Evolutionary conservation across 2,797 vertebrate species (phyloP).

Genomic region (Myoxocephalus aenaeus): DNA sequence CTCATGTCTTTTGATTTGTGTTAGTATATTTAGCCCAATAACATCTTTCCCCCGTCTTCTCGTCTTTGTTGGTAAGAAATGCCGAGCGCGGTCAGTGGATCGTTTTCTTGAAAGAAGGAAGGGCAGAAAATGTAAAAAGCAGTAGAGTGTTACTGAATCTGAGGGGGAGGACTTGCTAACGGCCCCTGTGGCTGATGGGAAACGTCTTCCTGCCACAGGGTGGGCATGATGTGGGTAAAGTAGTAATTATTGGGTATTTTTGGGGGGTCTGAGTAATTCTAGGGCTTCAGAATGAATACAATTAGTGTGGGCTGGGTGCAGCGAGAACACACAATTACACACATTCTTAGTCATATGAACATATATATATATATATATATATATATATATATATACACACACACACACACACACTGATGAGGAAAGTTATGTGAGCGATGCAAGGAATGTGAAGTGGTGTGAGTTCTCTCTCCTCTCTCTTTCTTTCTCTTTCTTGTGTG

Average conservation of each 20-base stretch:
- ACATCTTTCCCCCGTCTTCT: neutral
- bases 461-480: conserved; percentile 54
- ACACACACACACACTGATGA: conserved; percentile 34
- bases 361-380: neutral
- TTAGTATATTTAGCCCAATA: neutral
- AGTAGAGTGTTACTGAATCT: neutral
- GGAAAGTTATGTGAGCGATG: conserved; percentile 76
- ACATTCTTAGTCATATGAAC: neutral
- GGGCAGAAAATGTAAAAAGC: neutral
- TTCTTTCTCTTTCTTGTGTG: conserved; percentile 30
- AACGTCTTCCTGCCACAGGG: conserved; percentile 36
- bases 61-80: neutral
- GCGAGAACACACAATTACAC: conserved; percentile 37
- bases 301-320: conserved; percentile 53
- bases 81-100: neutral
- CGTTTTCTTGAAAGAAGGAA: neutral
- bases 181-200: conserved; percentile 25
- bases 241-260: conserved; percentile 65
- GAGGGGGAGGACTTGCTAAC: neutral
- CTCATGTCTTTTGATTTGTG: neutral
- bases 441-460: conserved; percentile 69
- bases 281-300: conserved; percentile 60
- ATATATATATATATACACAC: neutral
- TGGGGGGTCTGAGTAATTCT: conserved; percentile 59
- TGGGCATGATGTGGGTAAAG: conserved; percentile 53